These are phyloP conservation scores for Lepidonotus clava DNA, from an alignment of 2,888 invertebrate genomes.

Conservation along the genomic window DNA sequence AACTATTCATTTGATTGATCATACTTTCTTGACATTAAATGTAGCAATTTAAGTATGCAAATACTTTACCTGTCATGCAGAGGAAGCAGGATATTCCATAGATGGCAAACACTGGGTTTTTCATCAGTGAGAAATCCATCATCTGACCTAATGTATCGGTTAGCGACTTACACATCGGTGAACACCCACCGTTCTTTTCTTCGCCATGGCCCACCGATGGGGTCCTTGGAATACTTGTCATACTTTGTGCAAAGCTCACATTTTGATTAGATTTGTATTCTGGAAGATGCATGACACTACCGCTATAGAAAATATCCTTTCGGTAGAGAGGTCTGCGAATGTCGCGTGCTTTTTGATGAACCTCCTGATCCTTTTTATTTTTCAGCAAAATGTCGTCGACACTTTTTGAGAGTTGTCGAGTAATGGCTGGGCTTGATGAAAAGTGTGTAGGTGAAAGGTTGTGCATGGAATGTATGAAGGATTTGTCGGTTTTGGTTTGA, in stretches of 20 bases:
- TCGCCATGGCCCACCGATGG: neutral
- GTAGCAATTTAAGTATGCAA: no score
- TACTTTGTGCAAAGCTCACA: constrained; percentile 92
- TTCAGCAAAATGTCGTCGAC: neutral
- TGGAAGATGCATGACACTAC: constrained; percentile 94
- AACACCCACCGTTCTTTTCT: neutral
- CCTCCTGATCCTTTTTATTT: neutral
- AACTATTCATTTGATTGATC: no score
- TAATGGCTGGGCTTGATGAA: neutral
- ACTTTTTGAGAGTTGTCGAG: constrained; percentile 20
- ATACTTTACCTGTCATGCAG: constrained; percentile 74
- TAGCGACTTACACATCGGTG: constrained; percentile 24
- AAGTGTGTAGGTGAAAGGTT: neutral
- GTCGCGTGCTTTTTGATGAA: constrained; percentile 37
- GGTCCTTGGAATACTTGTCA: constrained; percentile 84
- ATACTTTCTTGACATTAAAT: no score
- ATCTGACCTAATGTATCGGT: constrained; percentile 81
- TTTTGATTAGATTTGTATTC: constrained; percentile 92
- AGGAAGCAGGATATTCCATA: constrained; percentile 75
- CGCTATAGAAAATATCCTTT: constrained; percentile 98
- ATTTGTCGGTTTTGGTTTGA: no score
- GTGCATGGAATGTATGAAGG: neutral
- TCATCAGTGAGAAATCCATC: constrained; percentile 91
- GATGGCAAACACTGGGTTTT: constrained; percentile 89
- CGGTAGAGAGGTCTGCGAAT: constrained; percentile 88